Percentiles rank a stretch among this genome's conserved stretches.
These are phyloP conservation scores for Trachemys scripta DNA, from an alignment of 2,113 vertebrate genomes.

Conservation along the genomic window DNA sequence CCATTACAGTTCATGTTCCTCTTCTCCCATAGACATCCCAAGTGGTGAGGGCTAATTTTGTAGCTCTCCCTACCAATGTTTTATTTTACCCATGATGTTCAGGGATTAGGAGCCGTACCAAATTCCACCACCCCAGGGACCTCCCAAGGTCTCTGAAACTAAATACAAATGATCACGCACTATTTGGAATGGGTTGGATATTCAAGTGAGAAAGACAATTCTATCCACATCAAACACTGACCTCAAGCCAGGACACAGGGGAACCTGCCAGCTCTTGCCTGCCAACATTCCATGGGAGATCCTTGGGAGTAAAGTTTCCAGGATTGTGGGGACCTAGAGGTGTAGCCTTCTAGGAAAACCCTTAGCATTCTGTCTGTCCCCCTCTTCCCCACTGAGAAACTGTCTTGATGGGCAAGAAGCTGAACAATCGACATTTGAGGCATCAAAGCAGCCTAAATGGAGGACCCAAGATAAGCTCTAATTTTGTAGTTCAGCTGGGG, in stretches of 20 bases:
- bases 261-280: neutral
- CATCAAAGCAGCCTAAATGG: constrained; percentile 4
- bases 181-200: neutral
- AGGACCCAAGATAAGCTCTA: neutral
- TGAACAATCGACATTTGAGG: neutral
- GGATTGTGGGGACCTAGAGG: neutral
- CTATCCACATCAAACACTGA: neutral
- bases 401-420: no score
- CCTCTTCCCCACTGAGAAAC: neutral
- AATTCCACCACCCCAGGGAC: neutral
- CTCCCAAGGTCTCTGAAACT: neutral
- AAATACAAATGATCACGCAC: neutral
- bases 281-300: neutral
- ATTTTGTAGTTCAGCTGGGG: neutral
- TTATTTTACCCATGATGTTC: neutral
- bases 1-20: neutral
- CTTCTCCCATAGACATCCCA: neutral
- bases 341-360: neutral
- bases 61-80: neutral
- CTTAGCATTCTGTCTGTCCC: neutral
- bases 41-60: neutral
- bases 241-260: neutral
- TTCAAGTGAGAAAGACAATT: neutral
- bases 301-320: neutral
- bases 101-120: neutral